Evolutionary conservation across 2,113 vertebrate genomes (phyloP).

Genomic region (Bufo gargarizans): DNA sequence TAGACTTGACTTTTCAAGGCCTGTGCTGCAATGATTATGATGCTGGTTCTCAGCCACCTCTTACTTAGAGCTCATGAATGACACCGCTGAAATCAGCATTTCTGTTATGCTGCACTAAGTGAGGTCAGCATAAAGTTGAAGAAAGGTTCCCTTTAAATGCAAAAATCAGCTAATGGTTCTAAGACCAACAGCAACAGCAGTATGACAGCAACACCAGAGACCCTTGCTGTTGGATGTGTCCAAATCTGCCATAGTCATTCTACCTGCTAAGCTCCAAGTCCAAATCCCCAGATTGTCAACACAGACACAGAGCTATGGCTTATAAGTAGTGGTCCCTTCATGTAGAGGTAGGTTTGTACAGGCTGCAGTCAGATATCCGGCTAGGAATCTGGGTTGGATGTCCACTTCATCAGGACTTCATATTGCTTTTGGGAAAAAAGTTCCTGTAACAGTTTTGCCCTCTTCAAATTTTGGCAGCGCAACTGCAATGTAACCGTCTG

Average conservation of each 20-base stretch:
- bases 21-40: too few species aligned
- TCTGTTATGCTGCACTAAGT: too few species aligned
- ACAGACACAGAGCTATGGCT: neutral
- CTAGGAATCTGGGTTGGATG: neutral
- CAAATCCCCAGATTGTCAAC: neutral
- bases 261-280: neutral
- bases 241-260: too few species aligned
- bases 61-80: too few species aligned
- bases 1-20: too few species aligned
- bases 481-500: constrained; percentile 95
- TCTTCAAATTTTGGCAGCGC: constrained; percentile 98
- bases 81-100: too few species aligned
- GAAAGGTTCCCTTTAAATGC: neutral
- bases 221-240: neutral
- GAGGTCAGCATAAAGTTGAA: too few species aligned
- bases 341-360: neutral
- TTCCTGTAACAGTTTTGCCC: constrained; percentile 89
- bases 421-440: constrained; percentile 87
- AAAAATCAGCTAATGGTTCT: neutral
- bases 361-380: neutral
- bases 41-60: too few species aligned
- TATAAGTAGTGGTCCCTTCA: neutral
- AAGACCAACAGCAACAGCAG: neutral
- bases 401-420: constrained; percentile 77
- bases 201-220: neutral